These are phyloP conservation scores for Sebastes steindachneri DNA, from an alignment of 2,797 vertebrate species.

Conservation along the genomic window DNA sequence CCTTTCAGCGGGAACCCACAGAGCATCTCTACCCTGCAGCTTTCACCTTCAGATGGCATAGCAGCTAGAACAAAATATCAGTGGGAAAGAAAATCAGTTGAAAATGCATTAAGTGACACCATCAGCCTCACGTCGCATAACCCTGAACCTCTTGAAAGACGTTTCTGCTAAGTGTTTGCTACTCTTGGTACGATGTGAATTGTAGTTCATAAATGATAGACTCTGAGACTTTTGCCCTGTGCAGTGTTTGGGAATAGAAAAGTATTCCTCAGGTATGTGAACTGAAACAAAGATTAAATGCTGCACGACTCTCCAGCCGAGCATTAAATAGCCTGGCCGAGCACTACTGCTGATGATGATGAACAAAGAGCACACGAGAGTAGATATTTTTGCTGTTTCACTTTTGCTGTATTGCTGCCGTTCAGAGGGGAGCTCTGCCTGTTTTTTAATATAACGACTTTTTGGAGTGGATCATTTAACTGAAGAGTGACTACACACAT, in stretches of 20 bases:
- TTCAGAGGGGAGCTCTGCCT: constrained; percentile 3
- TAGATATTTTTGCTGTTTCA: constrained; percentile 28
- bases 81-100: constrained; percentile 23
- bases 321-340: constrained; percentile 61
- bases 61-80: constrained; percentile 40
- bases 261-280: constrained; percentile 64
- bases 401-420: constrained; percentile 28
- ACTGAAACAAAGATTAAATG: constrained; percentile 68
- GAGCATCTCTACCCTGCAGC: constrained; percentile 51
- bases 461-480: constrained; percentile 48
- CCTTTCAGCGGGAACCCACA: constrained; percentile 49
- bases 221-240: constrained; percentile 21
- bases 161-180: constrained; percentile 24
- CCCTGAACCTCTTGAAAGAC: constrained; percentile 3
- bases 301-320: constrained; percentile 49
- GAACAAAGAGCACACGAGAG: constrained; percentile 51
- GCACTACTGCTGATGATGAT: constrained; percentile 38
- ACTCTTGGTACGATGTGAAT: not conserved
- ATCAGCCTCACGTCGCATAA: constrained; percentile 16
- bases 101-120: constrained; percentile 46
- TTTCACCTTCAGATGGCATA: constrained; percentile 63
- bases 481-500: constrained; percentile 23
- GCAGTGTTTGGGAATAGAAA: constrained; percentile 48
- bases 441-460: constrained; percentile 32
- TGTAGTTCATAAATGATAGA: constrained; percentile 42